Conservation (phyloP, 2,888 invertebrate genomes). For the Lasioglossum lativentre region DNA sequence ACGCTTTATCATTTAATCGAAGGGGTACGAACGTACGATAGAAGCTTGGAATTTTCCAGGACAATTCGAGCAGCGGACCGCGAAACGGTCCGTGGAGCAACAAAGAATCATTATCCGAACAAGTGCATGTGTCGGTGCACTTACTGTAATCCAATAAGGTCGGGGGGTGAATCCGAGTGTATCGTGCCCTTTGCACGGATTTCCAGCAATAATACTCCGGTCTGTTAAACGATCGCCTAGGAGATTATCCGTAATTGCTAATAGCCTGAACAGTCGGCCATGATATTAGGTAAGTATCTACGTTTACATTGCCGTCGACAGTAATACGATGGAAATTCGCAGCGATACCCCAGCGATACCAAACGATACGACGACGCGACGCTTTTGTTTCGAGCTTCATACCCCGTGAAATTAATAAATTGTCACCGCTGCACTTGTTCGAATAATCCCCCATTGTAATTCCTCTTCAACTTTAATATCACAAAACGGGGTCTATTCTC, state of each 20-base stretch:
- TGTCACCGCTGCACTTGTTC: neutral
- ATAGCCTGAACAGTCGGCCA: conserved; percentile 72
- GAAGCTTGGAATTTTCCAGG: neutral
- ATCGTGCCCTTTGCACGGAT: conserved; percentile 59
- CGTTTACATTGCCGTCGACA: conserved; percentile 64
- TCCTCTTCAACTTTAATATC: neutral
- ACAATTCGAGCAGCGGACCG: neutral
- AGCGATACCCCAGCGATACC: conserved; percentile 62
- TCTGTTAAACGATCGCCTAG: conserved; percentile 72
- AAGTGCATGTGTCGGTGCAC: conserved; percentile 34
- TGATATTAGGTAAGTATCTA: conserved; percentile 60
- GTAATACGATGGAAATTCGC: conserved; percentile 72
- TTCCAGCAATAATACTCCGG: conserved; percentile 69
- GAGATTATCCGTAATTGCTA: conserved; percentile 78
- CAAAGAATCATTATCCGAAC: conserved; percentile 48
- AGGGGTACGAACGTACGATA: neutral
- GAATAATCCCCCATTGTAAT: neutral
- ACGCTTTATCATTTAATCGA: neutral
- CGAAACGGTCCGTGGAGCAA: conserved; percentile 19
- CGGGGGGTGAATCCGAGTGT: conserved; percentile 28
- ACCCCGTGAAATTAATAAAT: conserved; percentile 36
- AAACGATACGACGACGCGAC: conserved; percentile 14
- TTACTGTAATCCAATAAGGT: conserved; percentile 59
- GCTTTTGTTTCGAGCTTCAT: conserved; percentile 32
- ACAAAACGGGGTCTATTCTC: neutral